Conservation (phyloP, 2,113 vertebrate genomes). For the Trochalopteron elliotii region DNA sequence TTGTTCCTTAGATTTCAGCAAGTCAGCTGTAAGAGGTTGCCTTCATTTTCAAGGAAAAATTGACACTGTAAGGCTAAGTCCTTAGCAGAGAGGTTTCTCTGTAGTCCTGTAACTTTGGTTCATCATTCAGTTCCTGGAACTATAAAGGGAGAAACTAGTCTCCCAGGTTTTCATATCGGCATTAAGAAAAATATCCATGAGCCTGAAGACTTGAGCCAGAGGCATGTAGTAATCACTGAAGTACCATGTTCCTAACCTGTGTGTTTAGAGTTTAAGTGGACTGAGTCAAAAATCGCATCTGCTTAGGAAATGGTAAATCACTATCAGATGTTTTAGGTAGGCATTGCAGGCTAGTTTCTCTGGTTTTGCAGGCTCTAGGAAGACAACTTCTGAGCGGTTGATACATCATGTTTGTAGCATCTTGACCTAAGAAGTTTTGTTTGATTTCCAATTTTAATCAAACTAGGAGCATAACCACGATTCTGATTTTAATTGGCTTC, state of each 20-base stretch:
- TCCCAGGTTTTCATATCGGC: not conserved
- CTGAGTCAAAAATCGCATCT: not conserved
- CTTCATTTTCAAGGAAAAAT: not conserved
- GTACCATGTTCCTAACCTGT: not conserved
- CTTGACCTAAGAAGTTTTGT: not conserved
- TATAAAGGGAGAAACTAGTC: not conserved
- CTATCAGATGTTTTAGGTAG: not conserved
- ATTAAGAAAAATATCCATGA: not conserved
- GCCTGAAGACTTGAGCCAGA: not conserved
- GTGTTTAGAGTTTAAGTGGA: not conserved
- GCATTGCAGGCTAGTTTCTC: not conserved
- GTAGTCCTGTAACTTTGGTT: not conserved
- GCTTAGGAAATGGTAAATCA: not conserved
- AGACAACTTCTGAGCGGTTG: not conserved
- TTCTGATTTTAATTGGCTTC: not conserved
- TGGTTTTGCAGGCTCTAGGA: not conserved
- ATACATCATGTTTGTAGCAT: not conserved
- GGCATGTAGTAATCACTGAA: not conserved
- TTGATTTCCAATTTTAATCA: not conserved
- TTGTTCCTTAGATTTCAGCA: not conserved
- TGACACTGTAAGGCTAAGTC: not conserved
- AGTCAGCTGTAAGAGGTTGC: not conserved
- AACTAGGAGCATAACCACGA: accelerated
- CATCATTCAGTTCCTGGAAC: not conserved
- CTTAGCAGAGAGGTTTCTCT: not conserved